These are phyloP conservation scores for Rhodinocichla rosea DNA, from an alignment of 2,113 vertebrate species.

Conservation along the genomic window DNA sequence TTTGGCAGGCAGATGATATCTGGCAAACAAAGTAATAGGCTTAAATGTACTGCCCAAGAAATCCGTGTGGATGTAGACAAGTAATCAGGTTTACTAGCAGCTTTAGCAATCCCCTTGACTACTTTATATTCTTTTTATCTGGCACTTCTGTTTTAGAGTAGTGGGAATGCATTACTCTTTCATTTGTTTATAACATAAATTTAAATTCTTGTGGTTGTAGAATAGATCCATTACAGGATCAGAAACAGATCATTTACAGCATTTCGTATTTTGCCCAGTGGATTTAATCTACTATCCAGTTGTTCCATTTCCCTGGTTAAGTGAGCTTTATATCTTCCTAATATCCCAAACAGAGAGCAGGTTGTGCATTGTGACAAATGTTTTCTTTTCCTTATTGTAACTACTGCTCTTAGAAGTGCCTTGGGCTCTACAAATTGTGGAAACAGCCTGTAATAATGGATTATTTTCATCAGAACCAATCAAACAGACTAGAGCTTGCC, in stretches of 20 bases:
- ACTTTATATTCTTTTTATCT: not conserved
- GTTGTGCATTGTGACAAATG: not conserved
- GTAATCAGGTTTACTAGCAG: not conserved
- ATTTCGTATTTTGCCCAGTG: not conserved
- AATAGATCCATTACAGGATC: not conserved
- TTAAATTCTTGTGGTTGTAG: not conserved
- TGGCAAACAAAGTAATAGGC: not conserved
- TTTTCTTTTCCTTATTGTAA: not conserved
- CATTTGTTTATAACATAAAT: not conserved
- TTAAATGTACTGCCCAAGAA: not conserved
- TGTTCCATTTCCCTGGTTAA: not conserved
- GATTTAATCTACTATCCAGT: not conserved
- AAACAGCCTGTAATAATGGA: not conserved
- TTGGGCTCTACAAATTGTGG: not conserved
- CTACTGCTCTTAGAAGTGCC: not conserved
- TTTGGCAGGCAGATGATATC: not conserved
- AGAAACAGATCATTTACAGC: not conserved
- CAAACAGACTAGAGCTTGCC: not conserved
- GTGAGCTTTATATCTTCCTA: not conserved
- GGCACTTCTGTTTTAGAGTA: not conserved
- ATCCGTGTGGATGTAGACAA: not conserved
- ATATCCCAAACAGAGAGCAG: not conserved
- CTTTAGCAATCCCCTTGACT: not conserved
- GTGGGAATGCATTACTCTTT: not conserved
- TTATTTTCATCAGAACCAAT: not conserved